phyloP scores from a whole-genome alignment of 2,888 invertebrate genomes.

The Brachyptera putata region DNA sequence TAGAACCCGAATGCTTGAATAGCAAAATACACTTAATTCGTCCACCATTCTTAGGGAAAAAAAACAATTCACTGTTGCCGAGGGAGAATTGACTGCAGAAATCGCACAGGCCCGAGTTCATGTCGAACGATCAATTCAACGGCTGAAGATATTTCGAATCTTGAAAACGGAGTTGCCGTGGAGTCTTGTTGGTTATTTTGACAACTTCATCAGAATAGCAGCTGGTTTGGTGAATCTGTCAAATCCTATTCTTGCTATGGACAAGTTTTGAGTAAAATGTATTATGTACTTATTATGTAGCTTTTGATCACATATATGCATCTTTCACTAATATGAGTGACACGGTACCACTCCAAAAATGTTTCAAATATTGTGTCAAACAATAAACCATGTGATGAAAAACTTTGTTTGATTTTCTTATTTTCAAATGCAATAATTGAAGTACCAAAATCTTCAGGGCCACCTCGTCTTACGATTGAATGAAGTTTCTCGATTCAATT shows the following conservation, averaged over 20 bases:
- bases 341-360: too few species aligned
- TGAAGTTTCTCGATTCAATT: too few species aligned
- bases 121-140: not conserved
- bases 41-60: constrained; percentile 31
- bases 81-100: not conserved
- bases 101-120: constrained; percentile 22
- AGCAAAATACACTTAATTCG: constrained; percentile 29
- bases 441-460: too few species aligned
- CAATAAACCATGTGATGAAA: too few species aligned
- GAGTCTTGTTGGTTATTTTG: not conserved
- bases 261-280: not conserved
- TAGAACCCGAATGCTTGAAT: constrained; percentile 17
- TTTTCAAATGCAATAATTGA: too few species aligned
- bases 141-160: constrained; percentile 7
- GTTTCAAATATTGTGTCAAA: too few species aligned
- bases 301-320: too few species aligned
- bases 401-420: too few species aligned
- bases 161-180: not conserved
- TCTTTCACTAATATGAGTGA: too few species aligned
- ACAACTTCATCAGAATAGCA: not conserved
- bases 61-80: constrained; percentile 25
- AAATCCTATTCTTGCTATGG: not conserved
- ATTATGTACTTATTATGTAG: too few species aligned
- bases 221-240: not conserved
- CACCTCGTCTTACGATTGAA: too few species aligned